Conservation (phyloP, 2,888 invertebrate species). For the Hermodice carunculata region DNA sequence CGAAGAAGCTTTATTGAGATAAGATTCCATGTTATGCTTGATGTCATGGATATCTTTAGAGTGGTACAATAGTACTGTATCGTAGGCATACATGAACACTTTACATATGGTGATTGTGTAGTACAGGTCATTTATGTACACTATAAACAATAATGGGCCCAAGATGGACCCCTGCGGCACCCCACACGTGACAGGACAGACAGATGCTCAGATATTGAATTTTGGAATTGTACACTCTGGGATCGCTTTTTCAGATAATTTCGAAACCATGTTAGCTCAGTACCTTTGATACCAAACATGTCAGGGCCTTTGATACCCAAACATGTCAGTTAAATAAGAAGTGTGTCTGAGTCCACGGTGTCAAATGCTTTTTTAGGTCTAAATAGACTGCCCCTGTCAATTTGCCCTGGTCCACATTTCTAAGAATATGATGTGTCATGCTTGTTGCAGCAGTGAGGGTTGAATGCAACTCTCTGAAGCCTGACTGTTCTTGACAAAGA, state of each 20-base stretch:
- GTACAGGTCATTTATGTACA: background rate
- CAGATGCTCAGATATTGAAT: background rate
- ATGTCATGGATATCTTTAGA: background rate
- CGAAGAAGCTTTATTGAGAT: background rate
- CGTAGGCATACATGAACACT: background rate
- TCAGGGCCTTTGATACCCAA: background rate
- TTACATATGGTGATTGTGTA: background rate
- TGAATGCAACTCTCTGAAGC: no score
- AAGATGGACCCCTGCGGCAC: background rate
- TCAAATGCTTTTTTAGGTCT: conserved; percentile 1
- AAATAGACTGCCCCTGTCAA: no score
- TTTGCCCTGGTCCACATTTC: no score
- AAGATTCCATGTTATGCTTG: background rate
- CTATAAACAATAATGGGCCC: background rate
- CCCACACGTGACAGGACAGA: background rate
- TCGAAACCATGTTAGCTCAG: background rate
- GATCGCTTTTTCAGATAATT: background rate
- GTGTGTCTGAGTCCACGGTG: background rate
- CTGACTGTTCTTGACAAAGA: no score
- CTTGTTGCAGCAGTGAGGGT: no score
- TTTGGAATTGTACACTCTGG: background rate
- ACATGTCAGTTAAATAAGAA: background rate
- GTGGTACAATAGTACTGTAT: background rate
- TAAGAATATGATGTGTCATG: no score
- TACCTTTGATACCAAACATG: no score